Base-by-base conservation (phyloP, 2,888 invertebrate species). In the Orgyia antiqua region DNA sequence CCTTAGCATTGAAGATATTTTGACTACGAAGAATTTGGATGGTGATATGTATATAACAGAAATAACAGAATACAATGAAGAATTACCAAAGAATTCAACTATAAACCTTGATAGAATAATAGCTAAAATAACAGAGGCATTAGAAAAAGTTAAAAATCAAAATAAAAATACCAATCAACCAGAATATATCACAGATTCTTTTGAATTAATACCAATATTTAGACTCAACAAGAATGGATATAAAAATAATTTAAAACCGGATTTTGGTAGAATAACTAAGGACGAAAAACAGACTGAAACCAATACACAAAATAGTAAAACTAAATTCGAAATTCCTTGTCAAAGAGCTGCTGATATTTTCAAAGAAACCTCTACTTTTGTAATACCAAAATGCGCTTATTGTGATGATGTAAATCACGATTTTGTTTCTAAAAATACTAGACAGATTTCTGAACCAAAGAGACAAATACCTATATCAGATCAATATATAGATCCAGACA, bases 291-390 rank as follows among this genome's bases (percentile, higher is more conserved):
- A 37, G 23, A 27, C 33, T 10, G 29, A 17, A 33, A 32, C 29
- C 6, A 45, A 39, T 7, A 30, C 41, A 31, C 42, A 12, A 3
- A 7, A 41, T 1, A 47, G 30, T 2, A 2, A 5, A 0, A 42
- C 32, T 48, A 46, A 32, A 10, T 67, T 69, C 32, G 52, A 50
- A 33, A 62, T 70, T 20, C 69, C 69, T n/a, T 70, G 63, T 33
- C 61, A 61, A 28, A 46, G 34, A 51, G 68, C 68, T 10, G 47
- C 58, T 2, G 69, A 70, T 31, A 51, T 70, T 10, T 44, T 70
- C 19, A 57, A 59, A 26, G 66, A 65, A 29, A 45, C 56, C 5
- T 42, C 39, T 0, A 33, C 34, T 15, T 38, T 38, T 1, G 24
- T 34, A 2, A 24, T 49, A 8, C 54, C 58, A 12, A 47, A 31